Evolutionary conservation across 2,113 vertebrate genomes (phyloP), one percentile per base, ranked within the genome.

Genomic region (Calcarius ornatus): DNA sequence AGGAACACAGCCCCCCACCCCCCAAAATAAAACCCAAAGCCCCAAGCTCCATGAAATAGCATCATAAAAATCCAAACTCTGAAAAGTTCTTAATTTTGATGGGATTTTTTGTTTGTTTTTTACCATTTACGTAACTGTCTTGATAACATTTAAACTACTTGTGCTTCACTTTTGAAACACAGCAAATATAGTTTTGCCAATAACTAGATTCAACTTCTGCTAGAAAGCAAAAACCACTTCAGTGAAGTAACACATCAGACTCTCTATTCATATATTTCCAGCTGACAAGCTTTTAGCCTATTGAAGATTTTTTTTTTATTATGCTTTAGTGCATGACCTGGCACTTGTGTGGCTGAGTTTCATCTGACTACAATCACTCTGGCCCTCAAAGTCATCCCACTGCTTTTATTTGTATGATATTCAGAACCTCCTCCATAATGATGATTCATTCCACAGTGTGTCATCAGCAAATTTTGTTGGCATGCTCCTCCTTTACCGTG

Each of bases 391-490:
- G 59, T 94, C 88, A 83, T 73, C 90, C 73, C n/a, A 85, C 66
- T 61, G 30, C 33, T 63, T 73, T 90, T 40, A 56, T 77, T 76
- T 35, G 9, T 86, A 66, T 60, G 69, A 75, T 92, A 83, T 77
- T 93, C 80, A 86, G 76, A 91, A 47, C 86, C 88, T 96, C 86
- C 86, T 84, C 86, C 83, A 78, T 93, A 83, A 90, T 71, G 88
- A 86, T 93, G 94, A 95, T 90, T 96, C 92, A 95, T 95, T 90
- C 76, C 50, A 54, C 54, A 59, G 47, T 81, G 86, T 96, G 92
- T 95, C 92, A 95, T 93, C 92, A 93, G 88, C 91, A 92, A 86
- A 86, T 94, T 92, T 86, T 90, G 51, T 78, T 96, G 91, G 80
- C 82, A 59, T 37, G 51, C 80, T 54, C 61, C n/a, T 94, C 35